phyloP scores from a whole-genome alignment of 2,888 invertebrate species.

The Drosophila aldrichi region DNA sequence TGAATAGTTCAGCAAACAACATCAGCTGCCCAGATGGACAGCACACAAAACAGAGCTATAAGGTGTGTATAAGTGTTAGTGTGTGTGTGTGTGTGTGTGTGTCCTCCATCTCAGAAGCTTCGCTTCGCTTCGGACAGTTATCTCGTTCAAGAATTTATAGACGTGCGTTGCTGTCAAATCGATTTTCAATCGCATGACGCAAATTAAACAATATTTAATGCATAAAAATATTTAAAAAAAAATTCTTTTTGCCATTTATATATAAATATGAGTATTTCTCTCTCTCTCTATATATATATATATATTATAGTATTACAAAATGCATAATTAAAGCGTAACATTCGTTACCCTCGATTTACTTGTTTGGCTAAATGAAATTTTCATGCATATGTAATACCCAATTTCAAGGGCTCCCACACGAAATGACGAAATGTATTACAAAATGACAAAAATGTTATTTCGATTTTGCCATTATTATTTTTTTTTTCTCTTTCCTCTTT shows the following conservation, averaged over 20 bases:
- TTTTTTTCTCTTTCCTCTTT: background rate
- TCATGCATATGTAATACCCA: conserved; percentile 19
- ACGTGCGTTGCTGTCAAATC: conserved; percentile 41
- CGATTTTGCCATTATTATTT: conserved; percentile 11
- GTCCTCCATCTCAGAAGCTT: conserved; percentile 18
- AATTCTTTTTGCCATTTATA: conserved; percentile 2
- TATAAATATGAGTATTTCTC: background rate
- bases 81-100: background rate
- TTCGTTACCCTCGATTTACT: conserved; percentile 44
- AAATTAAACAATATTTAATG: conserved; percentile 27
- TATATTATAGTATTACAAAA: conserved; percentile 23
- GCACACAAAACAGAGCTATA: too few species aligned
- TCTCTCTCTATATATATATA: background rate
- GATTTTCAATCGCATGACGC: conserved; percentile 57
- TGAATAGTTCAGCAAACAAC: conserved; percentile 43
- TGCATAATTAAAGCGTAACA: conserved; percentile 38
- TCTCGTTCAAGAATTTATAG: conserved; percentile 26
- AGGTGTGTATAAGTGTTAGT: background rate
- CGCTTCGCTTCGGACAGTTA: conserved; percentile 22
- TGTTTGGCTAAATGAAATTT: conserved; percentile 25
- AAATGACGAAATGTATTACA: conserved; percentile 39
- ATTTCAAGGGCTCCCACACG: conserved; percentile 34
- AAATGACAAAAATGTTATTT: conserved; percentile 37
- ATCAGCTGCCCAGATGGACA: conserved; percentile 39
- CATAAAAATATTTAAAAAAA: conserved; percentile 7